Evolutionary conservation across 2,888 invertebrate genomes (phyloP).

Genomic region (Agriotes lineatus): DNA sequence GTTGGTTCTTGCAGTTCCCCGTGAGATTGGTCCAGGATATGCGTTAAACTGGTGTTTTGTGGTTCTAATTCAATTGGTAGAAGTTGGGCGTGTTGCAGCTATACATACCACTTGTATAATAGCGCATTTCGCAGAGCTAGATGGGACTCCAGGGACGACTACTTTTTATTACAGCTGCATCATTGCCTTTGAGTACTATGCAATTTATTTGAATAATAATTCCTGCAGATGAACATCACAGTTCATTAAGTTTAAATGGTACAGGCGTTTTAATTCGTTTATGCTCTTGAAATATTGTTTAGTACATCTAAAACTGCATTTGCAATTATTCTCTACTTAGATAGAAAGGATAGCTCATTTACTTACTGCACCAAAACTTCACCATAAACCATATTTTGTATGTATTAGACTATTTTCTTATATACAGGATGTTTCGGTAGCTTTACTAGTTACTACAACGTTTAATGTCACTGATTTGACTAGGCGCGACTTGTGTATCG

Average conservation of each 20-base stretch:
- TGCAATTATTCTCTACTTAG: background rate
- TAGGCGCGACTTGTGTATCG: too few relatives aligned
- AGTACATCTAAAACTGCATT: background rate
- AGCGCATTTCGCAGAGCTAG: background rate
- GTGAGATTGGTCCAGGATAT: conserved; percentile 29
- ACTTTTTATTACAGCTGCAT: conserved; percentile 4
- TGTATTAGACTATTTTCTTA: too few relatives aligned
- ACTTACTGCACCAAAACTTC: too few relatives aligned
- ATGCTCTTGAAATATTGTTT: background rate
- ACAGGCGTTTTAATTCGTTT: background rate
- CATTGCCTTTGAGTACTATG: background rate
- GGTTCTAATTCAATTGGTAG: conserved; percentile 30
- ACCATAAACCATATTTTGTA: background rate
- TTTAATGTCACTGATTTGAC: too few relatives aligned
- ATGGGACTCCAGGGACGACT: background rate
- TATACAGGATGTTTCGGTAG: too few relatives aligned
- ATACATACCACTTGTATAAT: conserved; percentile 4
- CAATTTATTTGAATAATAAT: conserved; percentile 11
- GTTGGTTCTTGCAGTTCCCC: conserved; percentile 39
- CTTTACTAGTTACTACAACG: too few relatives aligned
- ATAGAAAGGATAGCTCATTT: too few relatives aligned
- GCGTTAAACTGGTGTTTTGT: conserved; percentile 35
- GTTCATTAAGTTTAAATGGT: conserved; percentile 5
- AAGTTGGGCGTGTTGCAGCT: background rate
- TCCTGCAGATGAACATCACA: background rate